These are phyloP conservation scores for Phortica okadai DNA, from an alignment of 2,888 invertebrate genomes.

Conservation along the genomic window DNA sequence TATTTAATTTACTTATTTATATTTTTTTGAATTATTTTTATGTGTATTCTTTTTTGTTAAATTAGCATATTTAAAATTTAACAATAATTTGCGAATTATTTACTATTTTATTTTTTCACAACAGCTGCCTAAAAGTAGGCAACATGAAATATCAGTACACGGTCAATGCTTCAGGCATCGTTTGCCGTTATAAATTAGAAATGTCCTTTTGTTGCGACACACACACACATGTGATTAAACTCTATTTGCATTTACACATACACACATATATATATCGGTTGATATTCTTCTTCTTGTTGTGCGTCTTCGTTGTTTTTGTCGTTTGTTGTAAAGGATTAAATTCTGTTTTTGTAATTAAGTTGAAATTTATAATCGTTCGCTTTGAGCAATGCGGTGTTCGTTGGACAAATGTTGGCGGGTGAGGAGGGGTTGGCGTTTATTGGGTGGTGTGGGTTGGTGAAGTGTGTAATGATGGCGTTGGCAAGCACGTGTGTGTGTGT, in stretches of 20 bases:
- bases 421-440: no score
- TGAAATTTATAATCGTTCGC: slow-evolving; percentile 70
- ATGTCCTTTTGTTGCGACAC: slow-evolving; percentile 28
- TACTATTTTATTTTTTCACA: no score
- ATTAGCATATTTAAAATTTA: no score
- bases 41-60: no score
- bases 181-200: slow-evolving; percentile 40
- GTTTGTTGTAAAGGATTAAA: slow-evolving; percentile 65
- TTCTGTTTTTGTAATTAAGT: slow-evolving; percentile 72
- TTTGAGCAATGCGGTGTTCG: neutral
- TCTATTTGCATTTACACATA: slow-evolving; percentile 20
- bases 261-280: neutral
- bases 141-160: neutral
- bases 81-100: no score
- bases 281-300: neutral
- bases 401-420: no score
- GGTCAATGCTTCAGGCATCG: slow-evolving; percentile 22
- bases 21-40: no score
- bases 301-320: neutral
- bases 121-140: neutral
- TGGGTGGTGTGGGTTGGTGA: no score
- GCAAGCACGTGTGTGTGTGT: slow-evolving; percentile 24
- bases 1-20: no score
- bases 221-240: slow-evolving; percentile 13
- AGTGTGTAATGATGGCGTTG: slow-evolving; percentile 31